Evolutionary conservation across 2,113 vertebrate genomes (phyloP).

Genomic region (Ceratotherium simum): DNA sequence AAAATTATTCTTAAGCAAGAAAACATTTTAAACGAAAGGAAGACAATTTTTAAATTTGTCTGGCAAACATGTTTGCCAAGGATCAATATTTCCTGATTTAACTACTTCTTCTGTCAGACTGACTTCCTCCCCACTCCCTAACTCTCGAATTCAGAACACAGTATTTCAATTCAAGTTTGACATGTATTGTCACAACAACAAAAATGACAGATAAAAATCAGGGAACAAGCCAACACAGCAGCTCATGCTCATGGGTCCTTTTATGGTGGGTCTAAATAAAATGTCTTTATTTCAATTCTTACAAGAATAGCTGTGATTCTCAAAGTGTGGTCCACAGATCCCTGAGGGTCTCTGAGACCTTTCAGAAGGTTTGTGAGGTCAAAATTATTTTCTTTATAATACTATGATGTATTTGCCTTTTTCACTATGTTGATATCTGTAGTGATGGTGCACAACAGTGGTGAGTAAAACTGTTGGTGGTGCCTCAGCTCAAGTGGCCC

Average conservation of each 20-base stretch:
- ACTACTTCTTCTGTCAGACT: not conserved
- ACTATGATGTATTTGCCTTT: not conserved
- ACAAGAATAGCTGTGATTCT: not conserved
- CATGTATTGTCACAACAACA: not conserved
- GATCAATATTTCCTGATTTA: slow-evolving; percentile 4
- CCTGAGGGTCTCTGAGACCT: not conserved
- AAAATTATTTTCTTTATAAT: not conserved
- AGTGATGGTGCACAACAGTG: not conserved
- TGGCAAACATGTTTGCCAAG: not conserved
- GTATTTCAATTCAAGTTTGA: not conserved
- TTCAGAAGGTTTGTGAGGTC: not conserved
- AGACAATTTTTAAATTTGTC: slow-evolving; percentile 24
- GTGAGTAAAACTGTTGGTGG: not conserved
- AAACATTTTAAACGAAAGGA: not conserved
- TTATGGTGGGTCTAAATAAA: not conserved
- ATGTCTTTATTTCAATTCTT: not conserved
- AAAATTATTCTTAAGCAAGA: slow-evolving; percentile 44
- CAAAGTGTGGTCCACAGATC: not conserved
- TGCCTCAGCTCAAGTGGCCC: not conserved
- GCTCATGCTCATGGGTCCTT: not conserved
- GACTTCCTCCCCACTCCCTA: not conserved
- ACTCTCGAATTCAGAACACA: not conserved
- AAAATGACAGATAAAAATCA: slow-evolving; percentile 7
- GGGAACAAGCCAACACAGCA: not conserved
- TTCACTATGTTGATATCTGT: not conserved